A percentile compares a stretch with the other conserved stretches of the same genome.
phyloP scores from a whole-genome alignment of 2,113 vertebrate genomes.

The Emydura subglobosa region DNA sequence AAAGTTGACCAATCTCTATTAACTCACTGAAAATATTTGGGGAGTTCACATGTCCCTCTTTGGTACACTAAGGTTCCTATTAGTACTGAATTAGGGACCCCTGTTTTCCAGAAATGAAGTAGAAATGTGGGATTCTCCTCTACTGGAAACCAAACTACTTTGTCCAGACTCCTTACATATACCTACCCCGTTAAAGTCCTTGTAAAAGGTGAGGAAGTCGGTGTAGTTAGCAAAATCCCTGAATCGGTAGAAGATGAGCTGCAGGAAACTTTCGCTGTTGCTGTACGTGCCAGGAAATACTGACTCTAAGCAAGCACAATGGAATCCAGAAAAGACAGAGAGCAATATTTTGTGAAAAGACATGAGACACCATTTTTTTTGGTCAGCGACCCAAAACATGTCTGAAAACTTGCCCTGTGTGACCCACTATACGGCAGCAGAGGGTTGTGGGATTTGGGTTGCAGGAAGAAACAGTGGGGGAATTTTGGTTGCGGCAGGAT shows the following conservation, averaged over 20 bases:
- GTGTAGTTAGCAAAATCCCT: slow-evolving; percentile 21
- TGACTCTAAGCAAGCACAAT: neutral
- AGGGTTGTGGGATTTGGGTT: accelerated
- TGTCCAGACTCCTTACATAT: neutral
- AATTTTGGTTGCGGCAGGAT: neutral
- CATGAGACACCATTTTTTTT: neutral
- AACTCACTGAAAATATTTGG: neutral
- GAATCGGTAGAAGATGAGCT: slow-evolving; percentile 30
- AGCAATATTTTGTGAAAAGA: neutral
- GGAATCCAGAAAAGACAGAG: neutral
- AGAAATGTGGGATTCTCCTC: neutral
- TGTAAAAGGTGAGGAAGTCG: slow-evolving; percentile 10
- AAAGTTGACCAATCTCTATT: neutral
- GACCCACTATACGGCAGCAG: neutral
- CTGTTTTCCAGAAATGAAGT: neutral
- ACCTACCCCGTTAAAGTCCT: slow-evolving; percentile 54
- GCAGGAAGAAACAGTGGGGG: neutral
- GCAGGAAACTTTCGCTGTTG: slow-evolving; percentile 41
- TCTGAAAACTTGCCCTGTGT: neutral
- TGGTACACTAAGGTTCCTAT: neutral
- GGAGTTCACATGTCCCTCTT: neutral
- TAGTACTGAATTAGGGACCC: neutral
- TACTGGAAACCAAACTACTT: neutral
- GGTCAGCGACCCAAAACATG: neutral
- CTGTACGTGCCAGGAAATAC: slow-evolving; percentile 33